Conservation (phyloP, 2,888 invertebrate genomes). For the Abscondita cerata region DNA sequence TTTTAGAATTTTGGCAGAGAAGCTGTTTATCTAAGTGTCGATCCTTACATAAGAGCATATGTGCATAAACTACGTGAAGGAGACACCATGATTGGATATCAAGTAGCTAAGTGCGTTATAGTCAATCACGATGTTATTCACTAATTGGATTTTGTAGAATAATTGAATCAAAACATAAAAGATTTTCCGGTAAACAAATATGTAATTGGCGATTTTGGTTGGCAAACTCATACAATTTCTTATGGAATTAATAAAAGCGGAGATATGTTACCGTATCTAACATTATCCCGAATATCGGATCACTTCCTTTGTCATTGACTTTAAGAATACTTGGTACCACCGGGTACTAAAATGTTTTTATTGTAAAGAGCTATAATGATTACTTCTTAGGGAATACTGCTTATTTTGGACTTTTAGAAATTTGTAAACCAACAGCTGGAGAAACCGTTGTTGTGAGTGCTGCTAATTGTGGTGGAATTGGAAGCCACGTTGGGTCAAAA, state of each 20-base stretch:
- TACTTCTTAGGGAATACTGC: conserved; percentile 69
- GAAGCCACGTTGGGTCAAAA: conserved; percentile 79
- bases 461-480: conserved; percentile 83
- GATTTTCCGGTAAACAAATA: conserved; percentile 70
- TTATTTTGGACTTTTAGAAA: conserved; percentile 75
- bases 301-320: conserved; percentile 67
- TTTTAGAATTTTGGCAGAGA: conserved; percentile 70
- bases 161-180: conserved; percentile 69
- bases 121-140: not conserved
- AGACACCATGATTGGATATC: conserved; percentile 73
- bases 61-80: conserved; percentile 63
- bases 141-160: conserved; percentile 63
- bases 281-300: conserved; percentile 65
- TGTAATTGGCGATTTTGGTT: conserved; percentile 71
- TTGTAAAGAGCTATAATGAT: not conserved
- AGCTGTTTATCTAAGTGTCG: conserved; percentile 74
- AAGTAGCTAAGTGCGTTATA: conserved; percentile 68
- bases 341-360: conserved; percentile 60
- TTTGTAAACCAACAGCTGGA: conserved; percentile 73
- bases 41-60: conserved; percentile 75
- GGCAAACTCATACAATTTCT: conserved; percentile 68
- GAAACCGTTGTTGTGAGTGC: conserved; percentile 77
- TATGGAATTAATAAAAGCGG: conserved; percentile 55
- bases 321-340: conserved; percentile 76
- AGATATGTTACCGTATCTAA: conserved; percentile 53